Evolutionary conservation across 2,797 vertebrate genomes (phyloP), one percentile per base, ranked within the genome.

Genomic region (Rhodeus uyekii): DNA sequence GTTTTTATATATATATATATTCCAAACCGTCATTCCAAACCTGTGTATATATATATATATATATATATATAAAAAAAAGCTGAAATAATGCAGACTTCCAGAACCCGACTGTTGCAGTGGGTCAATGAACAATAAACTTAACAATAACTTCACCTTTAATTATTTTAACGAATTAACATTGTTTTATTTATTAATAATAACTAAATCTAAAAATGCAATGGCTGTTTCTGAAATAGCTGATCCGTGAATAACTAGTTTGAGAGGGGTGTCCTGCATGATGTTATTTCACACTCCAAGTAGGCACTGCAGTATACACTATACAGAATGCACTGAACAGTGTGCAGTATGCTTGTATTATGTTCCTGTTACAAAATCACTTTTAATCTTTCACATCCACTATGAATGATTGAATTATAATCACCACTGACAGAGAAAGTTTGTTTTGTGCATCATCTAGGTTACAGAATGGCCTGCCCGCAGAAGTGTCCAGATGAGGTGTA

Each of bases 401-500:
- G 36, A 60, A 24, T 76, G 1, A 29, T 22, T 76, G 36, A 3
- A 18, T 73, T 42, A 2, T 22, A 44, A 32, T 76, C 27, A 76
- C 5, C 55, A 14, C 27, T 55, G 12, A 80, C 29, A n/a, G 0
- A 14, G 29, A 44, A 55, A 18, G 14, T 34, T 55, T 67, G 18
- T 65, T n/a, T 38, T 53, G 27, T 74, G 78, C 69, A 2, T 74
- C 85, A 77, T 86, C 75, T 68, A 99, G 98, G 97, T 80, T 98
- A 98, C 93, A 93, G 97, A 88, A 98, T 99, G 98, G 94, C 96
- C 73, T 95, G 96, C 76, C 97, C 98, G 4, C 96, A 98, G 87
- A 96, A 97, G 85, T 99, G 98, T 88, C 97, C 97, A 34, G 98
- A 99, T 19, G 98, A 99, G n/a, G 94, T 98, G 77, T 96, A 95